Percentiles rank a stretch among this genome's conserved stretches.
phyloP scores from a whole-genome alignment of 2,888 invertebrate genomes.

The Metacarcinus magister region DNA sequence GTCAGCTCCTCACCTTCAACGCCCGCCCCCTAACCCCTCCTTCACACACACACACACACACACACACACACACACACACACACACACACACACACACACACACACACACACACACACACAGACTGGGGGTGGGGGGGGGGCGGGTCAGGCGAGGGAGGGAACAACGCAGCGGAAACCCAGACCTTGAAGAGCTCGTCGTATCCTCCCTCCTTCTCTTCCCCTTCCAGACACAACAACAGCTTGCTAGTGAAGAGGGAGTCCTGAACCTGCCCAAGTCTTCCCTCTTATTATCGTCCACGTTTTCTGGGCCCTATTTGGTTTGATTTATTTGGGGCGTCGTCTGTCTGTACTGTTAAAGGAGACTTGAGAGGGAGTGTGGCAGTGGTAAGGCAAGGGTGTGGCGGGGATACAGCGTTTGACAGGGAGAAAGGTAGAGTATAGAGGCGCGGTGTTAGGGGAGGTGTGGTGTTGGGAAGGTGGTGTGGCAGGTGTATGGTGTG shows the following conservation, averaged over 20 bases:
- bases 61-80: conserved; percentile 15
- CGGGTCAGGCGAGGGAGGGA: background rate
- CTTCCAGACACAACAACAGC: conserved; percentile 34
- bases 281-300: conserved; percentile 51
- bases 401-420: conserved; percentile 6
- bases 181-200: background rate
- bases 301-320: conserved; percentile 42
- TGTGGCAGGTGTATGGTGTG: background rate
- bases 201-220: background rate
- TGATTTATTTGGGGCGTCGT: conserved; percentile 51
- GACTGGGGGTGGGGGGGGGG: background rate
- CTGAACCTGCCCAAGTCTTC: conserved; percentile 12
- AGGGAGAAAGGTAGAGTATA: conserved; percentile 8
- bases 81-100: conserved; percentile 15
- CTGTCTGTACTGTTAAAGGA: conserved; percentile 4
- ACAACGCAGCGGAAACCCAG: background rate
- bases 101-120: background rate
- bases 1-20: background rate
- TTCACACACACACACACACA: background rate
- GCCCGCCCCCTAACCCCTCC: background rate
- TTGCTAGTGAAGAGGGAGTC: background rate
- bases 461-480: background rate
- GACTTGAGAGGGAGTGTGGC: background rate
- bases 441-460: background rate
- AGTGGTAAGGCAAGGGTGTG: background rate